Evolutionary conservation across 2,797 vertebrate genomes (phyloP), one percentile per base, ranked within the genome.

Genomic region (Nyctibius grandis): DNA sequence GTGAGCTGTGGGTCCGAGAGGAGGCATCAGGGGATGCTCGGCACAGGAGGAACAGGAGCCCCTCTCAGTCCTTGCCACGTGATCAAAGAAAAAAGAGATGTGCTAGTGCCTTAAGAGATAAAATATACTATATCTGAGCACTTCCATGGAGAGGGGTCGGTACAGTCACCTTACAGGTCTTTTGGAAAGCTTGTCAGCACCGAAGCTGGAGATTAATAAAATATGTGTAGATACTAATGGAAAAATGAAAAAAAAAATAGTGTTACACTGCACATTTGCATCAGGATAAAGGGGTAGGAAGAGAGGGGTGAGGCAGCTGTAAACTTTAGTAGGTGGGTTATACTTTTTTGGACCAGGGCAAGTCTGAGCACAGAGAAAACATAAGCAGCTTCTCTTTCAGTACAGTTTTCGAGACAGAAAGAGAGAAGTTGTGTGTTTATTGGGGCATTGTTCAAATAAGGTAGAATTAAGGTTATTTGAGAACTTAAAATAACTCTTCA

Each of bases 391-490:
- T 64, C 48, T 80, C 60, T 83, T 88, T 70, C 57, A 45, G 50
- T 45, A 56, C 25, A 60, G 38, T 45, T 94, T 86, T 61, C 2
- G 15, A 92, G 50, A 68, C 20, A 74, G 34, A 87, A 76, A 57
- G 15, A 76, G 29, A 45, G 11, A 89, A 88, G 23, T 38, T 90
- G 15, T 20, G n/a, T 69, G 31, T 75, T 88, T 84, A 75, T 47
- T 81, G 45, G 47, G 65, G 64, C 11, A 33, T 81, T 91, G 85
- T 91, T 93, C 65, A 81, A 91, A 91, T 86, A 90, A 85, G 33
- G 53, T 22, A 88, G 56, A 88, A 95, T 93, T 90, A 84, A 88
- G 38, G 38, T 78, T 93, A 84, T 78, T 61, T 81, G 80, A 84
- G 80, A 94, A 90, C 69, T 72, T 79, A 84, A 89, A 95, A 75